A percentile compares a stretch with the other conserved stretches of the same genome.
Evolutionary conservation across 2,797 vertebrate genomes (phyloP).

Genomic region (Anableps anableps): DNA sequence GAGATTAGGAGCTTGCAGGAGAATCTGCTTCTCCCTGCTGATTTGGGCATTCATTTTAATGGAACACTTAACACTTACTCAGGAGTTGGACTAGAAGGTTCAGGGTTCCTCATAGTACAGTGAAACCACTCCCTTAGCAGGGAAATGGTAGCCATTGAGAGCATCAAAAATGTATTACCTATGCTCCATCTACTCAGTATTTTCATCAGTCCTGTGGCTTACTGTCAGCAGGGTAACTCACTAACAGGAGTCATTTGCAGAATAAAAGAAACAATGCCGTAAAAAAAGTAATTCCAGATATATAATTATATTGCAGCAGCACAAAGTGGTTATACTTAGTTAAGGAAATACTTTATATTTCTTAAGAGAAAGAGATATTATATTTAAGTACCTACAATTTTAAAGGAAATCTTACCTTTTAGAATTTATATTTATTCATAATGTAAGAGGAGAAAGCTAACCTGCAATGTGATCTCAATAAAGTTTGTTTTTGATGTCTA

Average conservation of each 20-base stretch:
- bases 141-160: constrained; percentile 59
- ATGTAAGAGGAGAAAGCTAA: neutral
- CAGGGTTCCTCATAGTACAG: constrained; percentile 48
- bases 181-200: constrained; percentile 69
- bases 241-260: constrained; percentile 54
- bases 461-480: constrained; percentile 33
- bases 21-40: constrained; percentile 69
- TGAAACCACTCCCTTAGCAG: constrained; percentile 51
- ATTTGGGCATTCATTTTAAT: constrained; percentile 80
- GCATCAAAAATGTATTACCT: constrained; percentile 79
- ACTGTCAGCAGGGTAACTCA: constrained; percentile 52
- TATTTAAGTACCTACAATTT: neutral
- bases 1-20: constrained; percentile 64
- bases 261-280: constrained; percentile 36
- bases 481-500: constrained; percentile 44
- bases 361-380: neutral
- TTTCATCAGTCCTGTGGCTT: constrained; percentile 57
- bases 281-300: constrained; percentile 11
- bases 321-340: neutral
- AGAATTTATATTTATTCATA: neutral
- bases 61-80: constrained; percentile 73
- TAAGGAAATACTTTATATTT: neutral
- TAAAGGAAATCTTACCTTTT: neutral
- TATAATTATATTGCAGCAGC: neutral
- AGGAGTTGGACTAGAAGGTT: constrained; percentile 56